These are phyloP conservation scores for Ovibos moschatus DNA, from an alignment of 2,113 vertebrate genomes.

Conservation along the genomic window DNA sequence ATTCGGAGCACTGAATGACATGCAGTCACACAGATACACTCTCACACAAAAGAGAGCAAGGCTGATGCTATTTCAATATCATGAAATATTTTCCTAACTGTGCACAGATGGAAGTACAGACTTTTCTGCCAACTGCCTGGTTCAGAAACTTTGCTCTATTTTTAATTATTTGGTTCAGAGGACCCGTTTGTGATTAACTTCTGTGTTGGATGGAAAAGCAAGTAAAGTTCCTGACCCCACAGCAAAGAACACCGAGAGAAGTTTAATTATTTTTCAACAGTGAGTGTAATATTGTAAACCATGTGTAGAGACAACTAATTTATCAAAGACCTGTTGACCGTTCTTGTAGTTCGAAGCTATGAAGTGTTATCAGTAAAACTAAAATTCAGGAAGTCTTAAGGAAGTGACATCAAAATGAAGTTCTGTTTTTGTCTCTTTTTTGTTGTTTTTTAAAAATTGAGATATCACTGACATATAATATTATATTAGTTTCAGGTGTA, in stretches of 20 bases:
- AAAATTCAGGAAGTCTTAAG: neutral
- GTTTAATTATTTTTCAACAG: slow-evolving; percentile 64
- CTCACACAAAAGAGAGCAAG: slow-evolving; percentile 79
- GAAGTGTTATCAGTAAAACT: neutral
- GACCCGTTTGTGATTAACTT: slow-evolving; percentile 82
- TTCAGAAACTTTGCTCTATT: slow-evolving; percentile 85
- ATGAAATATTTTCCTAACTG: slow-evolving; percentile 83
- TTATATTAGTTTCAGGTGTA: neutral
- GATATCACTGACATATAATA: neutral
- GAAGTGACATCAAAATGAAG: slow-evolving; percentile 34
- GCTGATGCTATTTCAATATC: slow-evolving; percentile 83
- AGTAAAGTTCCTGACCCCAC: slow-evolving; percentile 12
- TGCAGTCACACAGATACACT: neutral
- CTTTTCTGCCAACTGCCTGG: slow-evolving; percentile 81
- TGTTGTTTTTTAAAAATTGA: neutral
- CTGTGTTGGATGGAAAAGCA: slow-evolving; percentile 52
- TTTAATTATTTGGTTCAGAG: slow-evolving; percentile 84
- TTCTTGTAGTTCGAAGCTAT: neutral
- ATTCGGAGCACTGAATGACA: slow-evolving; percentile 18
- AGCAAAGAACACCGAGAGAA: slow-evolving; percentile 67
- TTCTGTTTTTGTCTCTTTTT: neutral
- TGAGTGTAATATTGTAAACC: slow-evolving; percentile 37
- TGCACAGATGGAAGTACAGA: slow-evolving; percentile 82
- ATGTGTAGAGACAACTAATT: slow-evolving; percentile 40
- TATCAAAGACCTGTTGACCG: slow-evolving; percentile 28